A percentile compares a stretch with the other conserved stretches of the same genome.
Conservation (phyloP, 2,113 vertebrate species). For the western clawed frog (Xenopus tropicalis) region UCB_Xtro_10.0 CM004449.2:6737001-6737500, state of each 20-base stretch:
- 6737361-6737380: conserved; percentile 37
- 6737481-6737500: conserved; percentile 55
- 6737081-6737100: too few relatives aligned
- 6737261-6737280: conserved; percentile 47
- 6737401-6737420: background rate
- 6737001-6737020: too few relatives aligned
- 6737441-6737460: conserved; percentile 5
- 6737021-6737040: too few relatives aligned
- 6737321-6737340: conserved; percentile 48
- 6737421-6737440: background rate
- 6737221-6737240: background rate
- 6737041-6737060: too few relatives aligned
- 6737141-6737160: too few relatives aligned
- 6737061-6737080: too few relatives aligned
- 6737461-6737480: conserved; percentile 41
- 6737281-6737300: conserved; percentile 44
- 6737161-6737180: too few relatives aligned
- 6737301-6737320: conserved; percentile 40
- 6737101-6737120: too few relatives aligned
- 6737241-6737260: conserved; percentile 45
- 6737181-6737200: too few relatives aligned
- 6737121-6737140: too few relatives aligned
- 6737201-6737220: too few relatives aligned
- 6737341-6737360: conserved; percentile 45
- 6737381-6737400: too few relatives aligned